These are phyloP conservation scores for Callitettix versicolor DNA, from an alignment of 1,140 invertebrate genomes.

Conservation along the genomic window DNA sequence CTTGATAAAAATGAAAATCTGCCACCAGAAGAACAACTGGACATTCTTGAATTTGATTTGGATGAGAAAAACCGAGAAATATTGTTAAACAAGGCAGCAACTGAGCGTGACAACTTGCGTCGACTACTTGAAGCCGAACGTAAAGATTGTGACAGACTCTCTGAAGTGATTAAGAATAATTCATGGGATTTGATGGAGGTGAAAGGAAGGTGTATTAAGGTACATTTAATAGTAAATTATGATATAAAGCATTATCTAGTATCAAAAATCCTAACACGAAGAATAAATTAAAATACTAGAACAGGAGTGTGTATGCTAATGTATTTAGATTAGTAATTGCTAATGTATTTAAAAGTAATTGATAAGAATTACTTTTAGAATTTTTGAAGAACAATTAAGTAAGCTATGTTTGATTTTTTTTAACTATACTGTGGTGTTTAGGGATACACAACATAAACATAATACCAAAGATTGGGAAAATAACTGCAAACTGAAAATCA, in stretches of 20 bases:
- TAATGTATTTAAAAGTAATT: too few relatives aligned
- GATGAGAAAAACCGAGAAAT: conserved; percentile 9
- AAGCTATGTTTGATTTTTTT: too few relatives aligned
- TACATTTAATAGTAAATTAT: conserved; percentile 5
- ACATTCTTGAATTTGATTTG: conserved; percentile 20
- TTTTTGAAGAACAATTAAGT: too few relatives aligned
- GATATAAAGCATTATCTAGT: neutral
- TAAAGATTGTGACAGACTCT: conserved; percentile 2
- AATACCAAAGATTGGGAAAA: too few relatives aligned
- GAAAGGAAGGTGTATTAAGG: conserved; percentile 16
- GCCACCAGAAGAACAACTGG: conserved; percentile 14
- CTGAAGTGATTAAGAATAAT: conserved; percentile 13
- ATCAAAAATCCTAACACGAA: too few relatives aligned
- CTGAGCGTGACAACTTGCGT: conserved; percentile 10
- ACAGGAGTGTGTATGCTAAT: too few relatives aligned
- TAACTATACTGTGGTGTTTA: too few relatives aligned
- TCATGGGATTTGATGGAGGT: conserved; percentile 15
- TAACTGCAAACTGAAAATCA: too few relatives aligned
- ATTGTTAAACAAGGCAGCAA: conserved; percentile 4
- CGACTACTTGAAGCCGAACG: neutral
- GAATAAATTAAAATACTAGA: too few relatives aligned
- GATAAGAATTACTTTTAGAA: too few relatives aligned
- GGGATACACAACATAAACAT: too few relatives aligned
- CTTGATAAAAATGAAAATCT: conserved; percentile 13
- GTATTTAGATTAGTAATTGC: too few relatives aligned